Evolutionary conservation across 2,888 invertebrate genomes (phyloP).

Genomic region (Alloscopus bannaensis): DNA sequence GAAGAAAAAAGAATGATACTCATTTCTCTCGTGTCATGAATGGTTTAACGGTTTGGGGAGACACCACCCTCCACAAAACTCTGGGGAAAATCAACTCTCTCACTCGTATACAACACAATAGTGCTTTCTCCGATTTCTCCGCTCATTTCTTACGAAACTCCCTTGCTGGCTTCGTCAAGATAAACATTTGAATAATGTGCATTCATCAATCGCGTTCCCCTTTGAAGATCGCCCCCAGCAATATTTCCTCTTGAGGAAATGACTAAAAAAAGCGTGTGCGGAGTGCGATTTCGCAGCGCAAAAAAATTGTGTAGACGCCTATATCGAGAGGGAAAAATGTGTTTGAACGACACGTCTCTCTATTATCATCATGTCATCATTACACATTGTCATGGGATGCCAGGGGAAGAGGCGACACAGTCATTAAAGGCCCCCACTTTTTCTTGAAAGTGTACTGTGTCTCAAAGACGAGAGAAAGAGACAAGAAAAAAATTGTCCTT

Average conservation of each 20-base stretch:
- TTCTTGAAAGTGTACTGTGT: no score
- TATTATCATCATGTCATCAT: conserved; percentile 12
- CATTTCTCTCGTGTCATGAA: conserved; percentile 60
- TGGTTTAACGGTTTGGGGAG: no score
- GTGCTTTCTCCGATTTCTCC: not conserved
- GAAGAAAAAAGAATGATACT: conserved; percentile 51
- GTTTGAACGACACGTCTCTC: no score
- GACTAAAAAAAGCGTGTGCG: conserved; percentile 1
- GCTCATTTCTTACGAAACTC: conserved; percentile 1
- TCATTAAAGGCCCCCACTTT: no score
- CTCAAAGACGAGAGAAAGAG: no score
- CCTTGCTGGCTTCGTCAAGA: conserved; percentile 22
- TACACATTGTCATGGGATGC: conserved; percentile 13
- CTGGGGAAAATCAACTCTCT: no score
- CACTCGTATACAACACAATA: not conserved
- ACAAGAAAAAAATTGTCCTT: no score
- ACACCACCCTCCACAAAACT: no score
- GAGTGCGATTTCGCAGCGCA: not conserved
- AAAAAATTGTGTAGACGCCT: no score
- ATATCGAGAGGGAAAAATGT: no score
- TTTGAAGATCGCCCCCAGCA: no score
- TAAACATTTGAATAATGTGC: conserved; percentile 58
- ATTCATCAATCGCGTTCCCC: conserved; percentile 56
- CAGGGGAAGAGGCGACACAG: no score
- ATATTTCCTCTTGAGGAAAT: not conserved